A percentile compares a stretch with the other conserved stretches of the same genome.
These are phyloP conservation scores for Limanda limanda DNA, from an alignment of 2,113 vertebrate species.

Conservation along the genomic window DNA sequence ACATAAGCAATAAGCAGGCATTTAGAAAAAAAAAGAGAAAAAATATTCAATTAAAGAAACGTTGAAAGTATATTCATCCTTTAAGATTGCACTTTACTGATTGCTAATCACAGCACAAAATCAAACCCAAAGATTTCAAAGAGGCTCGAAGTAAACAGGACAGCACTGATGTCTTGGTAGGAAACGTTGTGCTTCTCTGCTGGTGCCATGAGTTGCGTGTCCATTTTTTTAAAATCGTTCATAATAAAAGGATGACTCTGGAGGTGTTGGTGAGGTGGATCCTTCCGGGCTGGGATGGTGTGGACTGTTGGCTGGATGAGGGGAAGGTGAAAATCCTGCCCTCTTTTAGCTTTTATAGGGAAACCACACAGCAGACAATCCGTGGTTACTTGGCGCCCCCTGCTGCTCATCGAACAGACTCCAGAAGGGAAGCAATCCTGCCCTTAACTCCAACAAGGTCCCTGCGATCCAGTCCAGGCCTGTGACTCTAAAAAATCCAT, in stretches of 20 bases:
- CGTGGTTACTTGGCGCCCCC: constrained; percentile 59
- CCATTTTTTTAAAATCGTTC: constrained; percentile 16
- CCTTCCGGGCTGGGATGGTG: constrained; percentile 45
- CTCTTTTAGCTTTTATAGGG: constrained; percentile 22
- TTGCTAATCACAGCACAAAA: constrained; percentile 85
- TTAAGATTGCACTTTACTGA: constrained; percentile 85
- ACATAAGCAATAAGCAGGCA: constrained; percentile 70
- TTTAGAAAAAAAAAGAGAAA: constrained; percentile 42
- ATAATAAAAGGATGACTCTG: constrained; percentile 33
- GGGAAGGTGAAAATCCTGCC: constrained; percentile 42
- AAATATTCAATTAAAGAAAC: constrained; percentile 68
- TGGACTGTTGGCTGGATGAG: constrained; percentile 51
- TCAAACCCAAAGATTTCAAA: constrained; percentile 71
- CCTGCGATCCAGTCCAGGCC: constrained; percentile 37
- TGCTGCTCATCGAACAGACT: constrained; percentile 67
- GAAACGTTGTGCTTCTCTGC: constrained; percentile 43
- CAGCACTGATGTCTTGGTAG: constrained; percentile 35
- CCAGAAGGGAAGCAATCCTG: constrained; percentile 67
- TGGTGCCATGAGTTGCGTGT: constrained; percentile 63
- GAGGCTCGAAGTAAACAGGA: constrained; percentile 67
- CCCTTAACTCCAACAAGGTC: constrained; percentile 51
- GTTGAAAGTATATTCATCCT: constrained; percentile 75
- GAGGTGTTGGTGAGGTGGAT: constrained; percentile 49
- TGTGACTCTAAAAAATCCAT: constrained; percentile 29
- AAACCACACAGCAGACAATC: constrained; percentile 41